Conservation (phyloP, 2,113 vertebrate species). For the Calyptommatus sinebrachiatus region DNA sequence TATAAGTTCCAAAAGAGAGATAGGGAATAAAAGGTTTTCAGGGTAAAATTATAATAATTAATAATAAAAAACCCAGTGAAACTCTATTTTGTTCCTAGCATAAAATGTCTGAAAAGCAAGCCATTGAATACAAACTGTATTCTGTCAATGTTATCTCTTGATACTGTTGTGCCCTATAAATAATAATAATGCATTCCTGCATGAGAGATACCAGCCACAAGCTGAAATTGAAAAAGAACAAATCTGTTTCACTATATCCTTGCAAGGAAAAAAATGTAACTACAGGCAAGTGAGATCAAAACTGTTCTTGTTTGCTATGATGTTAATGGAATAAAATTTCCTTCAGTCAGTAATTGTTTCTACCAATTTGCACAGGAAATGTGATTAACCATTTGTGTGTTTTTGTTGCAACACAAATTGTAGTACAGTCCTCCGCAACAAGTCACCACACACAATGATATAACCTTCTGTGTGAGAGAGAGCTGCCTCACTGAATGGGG, state of each 20-base stretch:
- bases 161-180: neutral
- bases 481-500: conserved; percentile 32
- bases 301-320: neutral
- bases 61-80: too few relatives aligned
- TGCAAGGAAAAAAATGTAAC: neutral
- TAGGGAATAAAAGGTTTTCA: neutral
- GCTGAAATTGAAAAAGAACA: neutral
- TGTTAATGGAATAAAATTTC: neutral
- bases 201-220: neutral
- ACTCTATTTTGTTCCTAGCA: neutral
- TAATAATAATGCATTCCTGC: neutral
- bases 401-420: conserved; percentile 27
- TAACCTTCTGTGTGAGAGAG: conserved; percentile 33
- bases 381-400: neutral
- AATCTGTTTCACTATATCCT: neutral
- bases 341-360: neutral
- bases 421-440: neutral
- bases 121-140: neutral
- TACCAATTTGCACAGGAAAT: conserved; percentile 9
- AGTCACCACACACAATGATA: conserved; percentile 44
- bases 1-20: neutral
- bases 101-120: neutral
- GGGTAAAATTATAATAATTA: neutral
- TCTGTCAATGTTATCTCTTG: neutral
- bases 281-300: neutral